Percentiles rank a stretch among this genome's conserved stretches.
Evolutionary conservation across 2,888 invertebrate genomes (phyloP).

Genomic region (Caenorhabditis sp.): DNA sequence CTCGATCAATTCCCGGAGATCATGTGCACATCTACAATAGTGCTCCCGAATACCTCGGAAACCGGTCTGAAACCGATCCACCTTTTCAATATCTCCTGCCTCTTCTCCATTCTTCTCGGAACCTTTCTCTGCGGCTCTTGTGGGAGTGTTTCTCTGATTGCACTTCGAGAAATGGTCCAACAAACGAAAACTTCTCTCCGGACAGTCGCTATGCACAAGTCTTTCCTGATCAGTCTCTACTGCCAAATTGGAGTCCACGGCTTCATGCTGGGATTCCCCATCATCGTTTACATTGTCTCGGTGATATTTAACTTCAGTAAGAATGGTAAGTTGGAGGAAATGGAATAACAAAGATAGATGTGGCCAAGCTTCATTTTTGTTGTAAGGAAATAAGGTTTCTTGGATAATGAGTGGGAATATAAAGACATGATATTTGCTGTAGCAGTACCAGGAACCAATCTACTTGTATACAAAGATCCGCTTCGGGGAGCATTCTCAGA

Average conservation of each 20-base stretch:
- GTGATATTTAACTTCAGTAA: constrained; percentile 33
- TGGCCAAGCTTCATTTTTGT: background rate
- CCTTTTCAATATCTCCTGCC: constrained; percentile 36
- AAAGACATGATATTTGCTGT: background rate
- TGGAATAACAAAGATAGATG: too few species aligned
- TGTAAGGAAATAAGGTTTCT: background rate
- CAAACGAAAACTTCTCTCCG: constrained; percentile 32
- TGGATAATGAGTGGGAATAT: background rate
- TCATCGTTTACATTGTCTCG: constrained; percentile 30
- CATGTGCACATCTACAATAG: constrained; percentile 35
- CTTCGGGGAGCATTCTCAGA: background rate
- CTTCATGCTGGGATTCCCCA: constrained; percentile 42
- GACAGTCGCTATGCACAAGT: constrained; percentile 46
- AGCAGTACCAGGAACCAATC: background rate
- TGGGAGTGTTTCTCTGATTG: constrained; percentile 19
- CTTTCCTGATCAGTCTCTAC: constrained; percentile 46
- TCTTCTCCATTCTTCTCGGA: constrained; percentile 29
- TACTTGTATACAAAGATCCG: background rate
- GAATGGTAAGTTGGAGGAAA: constrained; percentile 20
- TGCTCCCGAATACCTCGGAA: constrained; percentile 6
- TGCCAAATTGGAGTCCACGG: constrained; percentile 47
- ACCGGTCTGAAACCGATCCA: constrained; percentile 49
- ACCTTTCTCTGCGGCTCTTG: constrained; percentile 1
- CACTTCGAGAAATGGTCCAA: constrained; percentile 33
- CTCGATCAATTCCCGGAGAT: constrained; percentile 35